Conservation (phyloP, 2,888 invertebrate genomes). For the Malthinus seriepunctatus region DNA sequence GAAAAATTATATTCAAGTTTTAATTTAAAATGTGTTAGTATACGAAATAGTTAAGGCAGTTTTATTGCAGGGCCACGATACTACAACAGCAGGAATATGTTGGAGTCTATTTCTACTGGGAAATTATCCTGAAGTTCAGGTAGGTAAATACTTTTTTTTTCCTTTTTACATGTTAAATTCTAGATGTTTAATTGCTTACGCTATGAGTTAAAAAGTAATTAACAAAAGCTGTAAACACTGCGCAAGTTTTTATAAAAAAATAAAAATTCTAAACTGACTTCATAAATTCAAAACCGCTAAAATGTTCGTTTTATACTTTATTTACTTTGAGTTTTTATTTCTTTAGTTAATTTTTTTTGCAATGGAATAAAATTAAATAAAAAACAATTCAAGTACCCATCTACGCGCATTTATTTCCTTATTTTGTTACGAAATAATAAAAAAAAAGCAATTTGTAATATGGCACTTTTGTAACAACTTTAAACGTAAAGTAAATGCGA, state of each 20-base stretch:
- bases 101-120: constrained; percentile 50
- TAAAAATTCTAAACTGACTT: not conserved
- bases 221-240: not conserved
- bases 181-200: too few relatives aligned
- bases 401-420: too few relatives aligned
- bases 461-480: not conserved
- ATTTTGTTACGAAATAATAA: too few relatives aligned
- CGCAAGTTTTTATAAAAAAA: not conserved
- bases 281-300: not conserved
- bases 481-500: not conserved
- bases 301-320: not conserved
- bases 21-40: too few relatives aligned
- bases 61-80: constrained; percentile 50
- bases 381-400: too few relatives aligned
- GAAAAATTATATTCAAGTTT: too few relatives aligned
- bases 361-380: too few relatives aligned
- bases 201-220: too few relatives aligned
- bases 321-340: too few relatives aligned
- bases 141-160: constrained; percentile 26
- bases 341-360: too few relatives aligned
- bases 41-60: too few relatives aligned
- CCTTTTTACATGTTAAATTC: not conserved
- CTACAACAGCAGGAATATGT: constrained; percentile 48
- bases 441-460: too few relatives aligned
- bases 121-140: constrained; percentile 49